Evolutionary conservation across 2,113 vertebrate genomes (phyloP).

Genomic region (Notarius lentiginosus): DNA sequence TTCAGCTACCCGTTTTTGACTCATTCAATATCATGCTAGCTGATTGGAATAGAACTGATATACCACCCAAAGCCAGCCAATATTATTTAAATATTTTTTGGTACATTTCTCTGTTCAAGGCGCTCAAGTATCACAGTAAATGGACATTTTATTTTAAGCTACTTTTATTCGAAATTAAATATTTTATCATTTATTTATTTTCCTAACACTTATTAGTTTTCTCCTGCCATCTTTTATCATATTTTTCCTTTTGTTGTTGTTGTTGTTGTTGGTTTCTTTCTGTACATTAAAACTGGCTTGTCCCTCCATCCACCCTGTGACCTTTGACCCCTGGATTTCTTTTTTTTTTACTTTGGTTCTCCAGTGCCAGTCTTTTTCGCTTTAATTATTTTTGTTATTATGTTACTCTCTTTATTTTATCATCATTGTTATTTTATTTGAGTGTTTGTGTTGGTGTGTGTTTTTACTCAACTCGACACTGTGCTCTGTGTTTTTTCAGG

Average conservation of each 20-base stretch:
- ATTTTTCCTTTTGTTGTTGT: neutral
- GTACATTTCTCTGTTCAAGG: neutral
- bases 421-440: neutral
- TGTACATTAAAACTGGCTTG: neutral
- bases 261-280: neutral
- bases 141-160: neutral
- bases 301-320: neutral
- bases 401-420: neutral
- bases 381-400: neutral
- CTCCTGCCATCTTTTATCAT: neutral
- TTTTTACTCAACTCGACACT: conserved; percentile 9
- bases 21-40: no score
- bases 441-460: conserved; percentile 11
- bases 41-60: no score
- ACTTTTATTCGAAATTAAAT: neutral
- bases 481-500: conserved; percentile 13
- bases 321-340: neutral
- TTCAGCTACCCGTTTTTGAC: no score
- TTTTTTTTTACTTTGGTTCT: neutral
- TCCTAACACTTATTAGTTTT: neutral
- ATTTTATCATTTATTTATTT: neutral
- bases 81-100: neutral
- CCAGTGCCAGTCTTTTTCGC: neutral
- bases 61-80: no score
- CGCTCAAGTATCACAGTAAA: neutral